These are phyloP conservation scores for Masticophis lateralis DNA, from an alignment of 2,797 vertebrate genomes.

Conservation along the genomic window DNA sequence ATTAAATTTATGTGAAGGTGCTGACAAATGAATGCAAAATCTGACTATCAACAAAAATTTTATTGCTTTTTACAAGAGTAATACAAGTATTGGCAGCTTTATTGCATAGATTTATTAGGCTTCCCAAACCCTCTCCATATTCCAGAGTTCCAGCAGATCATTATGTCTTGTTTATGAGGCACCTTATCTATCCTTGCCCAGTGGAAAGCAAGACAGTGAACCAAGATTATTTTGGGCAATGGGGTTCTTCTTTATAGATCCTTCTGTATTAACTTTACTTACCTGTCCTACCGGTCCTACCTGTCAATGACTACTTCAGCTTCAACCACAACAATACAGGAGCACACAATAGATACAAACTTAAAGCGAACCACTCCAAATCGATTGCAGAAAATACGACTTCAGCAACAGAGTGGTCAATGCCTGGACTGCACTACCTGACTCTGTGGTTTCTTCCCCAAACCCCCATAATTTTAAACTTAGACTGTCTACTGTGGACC, in stretches of 20 bases:
- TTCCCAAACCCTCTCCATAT: background rate
- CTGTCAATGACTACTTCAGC: no score
- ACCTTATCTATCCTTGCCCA: background rate
- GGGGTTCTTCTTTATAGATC: background rate
- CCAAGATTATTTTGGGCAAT: background rate
- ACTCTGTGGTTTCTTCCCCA: no score
- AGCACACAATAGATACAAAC: no score
- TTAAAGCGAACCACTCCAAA: no score
- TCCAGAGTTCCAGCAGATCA: background rate
- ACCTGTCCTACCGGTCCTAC: no score
- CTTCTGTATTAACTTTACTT: background rate
- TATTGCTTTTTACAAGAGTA: background rate
- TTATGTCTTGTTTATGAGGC: background rate
- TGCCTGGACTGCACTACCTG: no score
- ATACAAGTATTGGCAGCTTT: background rate
- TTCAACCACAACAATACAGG: no score
- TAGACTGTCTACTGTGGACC: no score
- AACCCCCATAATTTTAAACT: no score
- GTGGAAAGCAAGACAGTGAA: background rate
- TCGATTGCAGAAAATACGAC: no score
- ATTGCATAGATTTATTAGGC: background rate
- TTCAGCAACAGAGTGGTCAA: no score
- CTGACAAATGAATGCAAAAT: background rate
- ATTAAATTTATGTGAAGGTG: background rate
- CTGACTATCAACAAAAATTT: background rate